Percentiles rank a stretch among this genome's conserved stretches.
Evolutionary conservation across 2,113 vertebrate genomes (phyloP).

Genomic region (Aramus guarauna): DNA sequence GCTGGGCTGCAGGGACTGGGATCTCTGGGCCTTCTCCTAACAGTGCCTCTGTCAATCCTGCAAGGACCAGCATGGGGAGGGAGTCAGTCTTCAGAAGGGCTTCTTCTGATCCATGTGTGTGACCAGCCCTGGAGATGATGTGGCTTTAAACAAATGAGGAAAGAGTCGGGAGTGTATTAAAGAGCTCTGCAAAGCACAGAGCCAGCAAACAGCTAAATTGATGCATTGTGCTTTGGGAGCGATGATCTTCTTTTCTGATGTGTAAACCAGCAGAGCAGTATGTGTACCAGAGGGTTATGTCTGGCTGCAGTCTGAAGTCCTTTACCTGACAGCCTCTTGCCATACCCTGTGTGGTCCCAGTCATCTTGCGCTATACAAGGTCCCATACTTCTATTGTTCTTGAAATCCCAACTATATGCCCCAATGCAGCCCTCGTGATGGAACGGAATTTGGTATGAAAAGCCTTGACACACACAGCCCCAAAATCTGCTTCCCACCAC

Average conservation of each 20-base stretch:
- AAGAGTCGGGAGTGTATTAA: neutral
- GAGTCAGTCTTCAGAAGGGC: neutral
- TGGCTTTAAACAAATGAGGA: neutral
- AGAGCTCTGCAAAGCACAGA: neutral
- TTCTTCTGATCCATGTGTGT: neutral
- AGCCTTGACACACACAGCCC: neutral
- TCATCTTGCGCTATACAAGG: neutral
- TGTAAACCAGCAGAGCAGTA: neutral
- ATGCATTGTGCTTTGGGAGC: neutral
- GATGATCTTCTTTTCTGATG: neutral
- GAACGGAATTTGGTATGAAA: neutral
- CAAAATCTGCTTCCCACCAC: neutral
- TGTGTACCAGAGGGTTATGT: neutral
- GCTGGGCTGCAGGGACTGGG: neutral
- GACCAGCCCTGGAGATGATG: neutral
- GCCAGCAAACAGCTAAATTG: fast-evolving
- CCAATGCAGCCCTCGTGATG: neutral
- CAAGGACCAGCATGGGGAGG: fast-evolving
- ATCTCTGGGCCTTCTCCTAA: neutral
- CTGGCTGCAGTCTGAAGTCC: neutral
- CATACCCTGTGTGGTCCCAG: neutral
- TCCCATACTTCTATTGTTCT: neutral
- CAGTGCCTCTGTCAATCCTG: neutral
- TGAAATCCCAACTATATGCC: neutral
- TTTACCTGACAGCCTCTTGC: neutral